These are phyloP conservation scores for Sebastes itinus DNA, from an alignment of 2,797 vertebrate species.

Conservation along the genomic window DNA sequence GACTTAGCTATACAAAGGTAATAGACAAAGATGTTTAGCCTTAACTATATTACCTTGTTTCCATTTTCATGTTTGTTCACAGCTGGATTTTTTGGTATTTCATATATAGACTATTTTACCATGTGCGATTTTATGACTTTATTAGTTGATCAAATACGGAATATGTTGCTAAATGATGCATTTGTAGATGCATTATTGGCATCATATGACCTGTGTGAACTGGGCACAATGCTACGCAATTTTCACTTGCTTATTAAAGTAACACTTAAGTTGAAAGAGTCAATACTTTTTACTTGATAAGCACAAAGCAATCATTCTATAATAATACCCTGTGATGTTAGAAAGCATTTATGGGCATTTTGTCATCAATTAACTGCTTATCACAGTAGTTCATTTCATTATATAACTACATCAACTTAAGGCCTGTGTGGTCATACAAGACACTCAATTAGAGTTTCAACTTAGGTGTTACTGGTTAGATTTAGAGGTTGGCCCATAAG, in stretches of 20 bases:
- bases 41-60: conserved; percentile 90
- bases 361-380: conserved; percentile 53
- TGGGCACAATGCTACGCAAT: conserved; percentile 59
- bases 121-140: conserved; percentile 76
- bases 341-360: conserved; percentile 65
- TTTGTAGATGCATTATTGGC: conserved; percentile 61
- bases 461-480: conserved; percentile 77
- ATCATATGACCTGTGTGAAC: conserved; percentile 60
- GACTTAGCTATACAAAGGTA: conserved; percentile 86
- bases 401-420: conserved; percentile 47
- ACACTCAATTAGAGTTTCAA: conserved; percentile 67
- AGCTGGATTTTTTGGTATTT: conserved; percentile 82
- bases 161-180: conserved; percentile 67
- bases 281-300: conserved; percentile 72
- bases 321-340: conserved; percentile 52
- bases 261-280: conserved; percentile 78
- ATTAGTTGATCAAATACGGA: conserved; percentile 72
- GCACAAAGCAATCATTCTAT: conserved; percentile 72
- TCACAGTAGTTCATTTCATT: conserved; percentile 50
- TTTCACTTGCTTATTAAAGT: conserved; percentile 72
- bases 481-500: conserved; percentile 64
- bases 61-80: conserved; percentile 81
- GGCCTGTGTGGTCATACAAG: conserved; percentile 36
- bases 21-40: conserved; percentile 88
- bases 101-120: conserved; percentile 79